Evolutionary conservation across 2,888 invertebrate genomes (phyloP), one percentile per base, ranked within the genome.

Genomic region (Steinernema scapterisci): DNA sequence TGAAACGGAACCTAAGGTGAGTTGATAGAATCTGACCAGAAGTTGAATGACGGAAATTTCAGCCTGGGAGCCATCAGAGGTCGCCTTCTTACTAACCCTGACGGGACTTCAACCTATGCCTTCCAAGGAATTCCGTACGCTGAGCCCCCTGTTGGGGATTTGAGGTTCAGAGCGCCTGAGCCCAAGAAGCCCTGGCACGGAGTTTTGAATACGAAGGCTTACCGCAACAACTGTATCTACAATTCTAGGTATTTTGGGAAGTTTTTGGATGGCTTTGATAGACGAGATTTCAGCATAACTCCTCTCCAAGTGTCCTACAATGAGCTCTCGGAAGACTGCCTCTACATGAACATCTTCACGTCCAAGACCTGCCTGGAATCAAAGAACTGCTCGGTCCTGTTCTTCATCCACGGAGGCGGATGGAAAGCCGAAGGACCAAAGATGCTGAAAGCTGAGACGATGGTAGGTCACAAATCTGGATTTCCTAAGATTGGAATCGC

Each of bases 211-310:
- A 52, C 52, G 21, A 52, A 1, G 11, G 13, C 52, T 23, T 52
- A 52, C 11, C 52, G 23, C 52, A 52, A 52, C 21, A 23, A 52
- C 52, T 52, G 52, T 23, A 52, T 52, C 1, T 52, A 23, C 21
- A 52, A 52, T 21, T 21, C 21, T 23, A 78, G 82, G n/a, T 71
- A 38, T 38, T 38, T 38, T 3, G 38, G 63, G 2, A 79, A 82
- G 7, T 46, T 51, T 9, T 80, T 80, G 44, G n/a, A n/a, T n/a
- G n/a, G n/a, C n/a, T 9, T 9, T 16, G 5, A 5, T n/a, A 9
- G 78, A 78, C 52, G 83, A 84, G 48, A 6, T 6, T 52, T 52
- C 2, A 52, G 52, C 23, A 23, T 11, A 9, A 19, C 21, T 9
- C 52, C 52, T 11, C 2, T 21, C 13, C 31, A 44, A 1, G 21